Percentiles rank a stretch among this genome's conserved stretches.
phyloP scores from a whole-genome alignment of 1,140 invertebrate genomes.

The Lepidotrigona ventralis region DNA sequence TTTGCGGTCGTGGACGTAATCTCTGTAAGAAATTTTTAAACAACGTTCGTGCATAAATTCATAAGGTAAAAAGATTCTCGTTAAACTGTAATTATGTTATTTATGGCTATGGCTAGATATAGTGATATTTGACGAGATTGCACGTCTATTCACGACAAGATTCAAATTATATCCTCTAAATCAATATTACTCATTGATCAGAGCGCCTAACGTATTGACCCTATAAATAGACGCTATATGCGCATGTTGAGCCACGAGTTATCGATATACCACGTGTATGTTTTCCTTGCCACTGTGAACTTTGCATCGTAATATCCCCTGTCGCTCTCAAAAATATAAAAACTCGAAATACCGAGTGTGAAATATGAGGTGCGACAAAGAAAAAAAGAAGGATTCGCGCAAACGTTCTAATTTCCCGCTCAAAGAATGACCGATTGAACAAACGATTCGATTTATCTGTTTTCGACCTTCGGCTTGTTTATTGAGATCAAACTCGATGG shows the following conservation, averaged over 20 bases:
- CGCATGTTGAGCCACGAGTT: neutral
- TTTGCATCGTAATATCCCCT: neutral
- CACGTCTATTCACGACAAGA: neutral
- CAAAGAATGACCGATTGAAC: too few species aligned
- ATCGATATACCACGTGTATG: neutral
- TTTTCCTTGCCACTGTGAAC: neutral
- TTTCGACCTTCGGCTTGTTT: too few species aligned
- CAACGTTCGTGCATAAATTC: too few species aligned
- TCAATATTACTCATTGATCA: conserved; percentile 3
- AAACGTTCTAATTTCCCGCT: too few species aligned
- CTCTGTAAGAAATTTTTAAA: too few species aligned
- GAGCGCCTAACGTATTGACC: neutral
- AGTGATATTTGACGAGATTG: neutral
- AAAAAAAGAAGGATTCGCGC: too few species aligned
- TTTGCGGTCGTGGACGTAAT: neutral
- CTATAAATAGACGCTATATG: neutral
- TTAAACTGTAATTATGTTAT: neutral
- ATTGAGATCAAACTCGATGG: too few species aligned
- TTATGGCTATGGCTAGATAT: neutral
- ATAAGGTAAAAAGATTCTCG: too few species aligned
- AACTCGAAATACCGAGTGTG: neutral
- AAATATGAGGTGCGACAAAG: too few species aligned
- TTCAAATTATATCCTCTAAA: neutral
- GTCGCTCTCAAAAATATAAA: neutral
- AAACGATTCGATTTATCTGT: too few species aligned